Base-by-base conservation (phyloP, 1,140 invertebrate species). In the Neodiprion lecontei region DNA sequence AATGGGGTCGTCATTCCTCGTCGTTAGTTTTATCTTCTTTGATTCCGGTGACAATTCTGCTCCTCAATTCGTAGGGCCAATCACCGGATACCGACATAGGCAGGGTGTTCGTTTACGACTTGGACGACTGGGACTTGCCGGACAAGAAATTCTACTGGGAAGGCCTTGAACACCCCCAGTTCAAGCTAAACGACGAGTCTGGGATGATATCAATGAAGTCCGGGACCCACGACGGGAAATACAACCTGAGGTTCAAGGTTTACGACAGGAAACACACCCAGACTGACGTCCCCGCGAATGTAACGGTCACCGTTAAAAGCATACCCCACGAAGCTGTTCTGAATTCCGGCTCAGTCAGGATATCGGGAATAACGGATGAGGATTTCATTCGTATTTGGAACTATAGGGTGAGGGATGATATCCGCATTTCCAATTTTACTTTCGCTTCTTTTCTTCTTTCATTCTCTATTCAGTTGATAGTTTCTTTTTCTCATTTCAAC, bases 121-220 rank as follows among this genome's bases (percentile, higher is more conserved):
- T 97, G 67, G 98, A 99, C 86, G 98, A 99, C 84, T 99, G 97
- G 97, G 98, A 99, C 90, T 86, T 98, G 76, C 95, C 96, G 0
- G 97, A 99, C 84, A 99, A 99, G 84, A 97, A 96, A 81, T 99
- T 98, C 89, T 97, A 96, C 80, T 98, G 96, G 95, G 95, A 96
- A 83, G 91, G 91, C 67, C 88, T 92, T 69, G 95, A 96, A 83
- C 92, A 96, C 87, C 93, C 94, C 5, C 92, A 94, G 78, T 98
- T 98, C 83, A 95, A 93, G 72, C 86, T 98, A 8, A 94, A 98
- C 84, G 93, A 96, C 83, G 95, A 97, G 83, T 95, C 96, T 0
- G 98, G 98, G 5, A 97, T 97, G 95, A 96, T 99, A 75, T 96
- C 94, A 67, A 99, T 99, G 96, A 93, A 93, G 81, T 95, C 96